phyloP scores from a whole-genome alignment of 1,140 invertebrate species.

The Heliconius himera region DNA sequence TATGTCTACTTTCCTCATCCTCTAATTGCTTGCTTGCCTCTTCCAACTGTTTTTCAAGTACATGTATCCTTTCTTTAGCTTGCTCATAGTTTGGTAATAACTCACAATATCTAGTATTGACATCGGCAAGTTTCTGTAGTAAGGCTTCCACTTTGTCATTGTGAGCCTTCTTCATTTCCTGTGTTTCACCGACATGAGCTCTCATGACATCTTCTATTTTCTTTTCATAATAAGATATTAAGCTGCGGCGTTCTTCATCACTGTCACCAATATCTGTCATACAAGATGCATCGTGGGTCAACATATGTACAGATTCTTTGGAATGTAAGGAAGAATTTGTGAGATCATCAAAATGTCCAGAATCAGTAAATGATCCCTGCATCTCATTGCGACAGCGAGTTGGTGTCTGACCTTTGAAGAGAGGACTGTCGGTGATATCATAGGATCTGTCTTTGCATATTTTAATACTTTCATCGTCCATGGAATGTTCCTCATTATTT shows the following conservation, averaged over 20 bases:
- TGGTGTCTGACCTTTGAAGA: conserved; percentile 69
- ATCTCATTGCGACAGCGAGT: conserved; percentile 80
- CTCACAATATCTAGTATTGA: conserved; percentile 88
- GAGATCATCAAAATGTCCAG: conserved; percentile 92
- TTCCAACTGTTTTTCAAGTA: conserved; percentile 86
- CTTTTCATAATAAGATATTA: conserved; percentile 87
- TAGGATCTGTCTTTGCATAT: conserved; percentile 63
- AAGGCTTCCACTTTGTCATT: conserved; percentile 91
- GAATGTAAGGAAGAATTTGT: conserved; percentile 87
- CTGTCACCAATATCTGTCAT: conserved; percentile 79
- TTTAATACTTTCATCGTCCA: conserved; percentile 77
- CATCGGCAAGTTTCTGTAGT: conserved; percentile 89
- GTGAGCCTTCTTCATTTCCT: conserved; percentile 88
- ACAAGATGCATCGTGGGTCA: conserved; percentile 82
- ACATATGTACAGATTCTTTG: conserved; percentile 85
- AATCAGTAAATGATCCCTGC: conserved; percentile 89
- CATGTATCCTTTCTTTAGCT: conserved; percentile 85
- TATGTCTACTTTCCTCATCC: conserved; percentile 89
- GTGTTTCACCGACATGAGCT: conserved; percentile 86
- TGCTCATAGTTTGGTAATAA: conserved; percentile 85
- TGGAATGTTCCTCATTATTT: conserved; percentile 82
- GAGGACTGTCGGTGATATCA: conserved; percentile 73
- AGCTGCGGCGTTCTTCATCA: conserved; percentile 84
- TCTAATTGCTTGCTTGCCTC: conserved; percentile 85
- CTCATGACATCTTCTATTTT: conserved; percentile 88